A percentile compares a stretch with the other conserved stretches of the same genome.
Evolutionary conservation across 2,888 invertebrate species (phyloP).

Genomic region (Agrilus cyanescens): DNA sequence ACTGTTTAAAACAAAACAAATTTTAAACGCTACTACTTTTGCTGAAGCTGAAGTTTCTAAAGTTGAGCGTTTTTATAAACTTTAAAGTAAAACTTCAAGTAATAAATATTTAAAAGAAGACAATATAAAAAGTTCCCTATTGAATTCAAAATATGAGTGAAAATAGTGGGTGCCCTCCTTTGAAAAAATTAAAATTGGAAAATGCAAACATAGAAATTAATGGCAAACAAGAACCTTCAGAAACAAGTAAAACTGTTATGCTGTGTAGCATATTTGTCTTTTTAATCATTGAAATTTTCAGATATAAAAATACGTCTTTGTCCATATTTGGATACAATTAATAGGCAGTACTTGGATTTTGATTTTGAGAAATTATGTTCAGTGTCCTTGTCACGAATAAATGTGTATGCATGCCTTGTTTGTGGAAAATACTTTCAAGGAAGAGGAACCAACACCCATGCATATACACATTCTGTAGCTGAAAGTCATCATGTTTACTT

Average conservation of each 20-base stretch:
- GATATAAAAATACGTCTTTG: conserved; percentile 43
- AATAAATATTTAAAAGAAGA: too few species aligned
- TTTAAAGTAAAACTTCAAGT: too few species aligned
- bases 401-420: conserved; percentile 97
- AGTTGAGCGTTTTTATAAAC: too few species aligned
- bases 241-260: background rate
- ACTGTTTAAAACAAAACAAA: too few species aligned
- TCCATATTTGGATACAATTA: conserved; percentile 97
- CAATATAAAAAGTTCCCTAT: too few species aligned
- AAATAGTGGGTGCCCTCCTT: too few species aligned
- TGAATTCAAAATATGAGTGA: too few species aligned
- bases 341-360: conserved; percentile 92
- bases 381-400: conserved; percentile 92
- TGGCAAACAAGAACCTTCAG: background rate
- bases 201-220: conserved; percentile 2
- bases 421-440: conserved; percentile 99
- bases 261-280: too few species aligned
- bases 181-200: background rate
- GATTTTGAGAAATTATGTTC: conserved; percentile 99
- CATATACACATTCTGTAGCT: conserved; percentile 97
- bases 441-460: conserved; percentile 94
- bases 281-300: too few species aligned
- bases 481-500: conserved; percentile 97
- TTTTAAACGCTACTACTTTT: too few species aligned
- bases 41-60: too few species aligned